Evolutionary conservation across 2,797 vertebrate genomes (phyloP).

Genomic region (Knipowitschia caucasica): DNA sequence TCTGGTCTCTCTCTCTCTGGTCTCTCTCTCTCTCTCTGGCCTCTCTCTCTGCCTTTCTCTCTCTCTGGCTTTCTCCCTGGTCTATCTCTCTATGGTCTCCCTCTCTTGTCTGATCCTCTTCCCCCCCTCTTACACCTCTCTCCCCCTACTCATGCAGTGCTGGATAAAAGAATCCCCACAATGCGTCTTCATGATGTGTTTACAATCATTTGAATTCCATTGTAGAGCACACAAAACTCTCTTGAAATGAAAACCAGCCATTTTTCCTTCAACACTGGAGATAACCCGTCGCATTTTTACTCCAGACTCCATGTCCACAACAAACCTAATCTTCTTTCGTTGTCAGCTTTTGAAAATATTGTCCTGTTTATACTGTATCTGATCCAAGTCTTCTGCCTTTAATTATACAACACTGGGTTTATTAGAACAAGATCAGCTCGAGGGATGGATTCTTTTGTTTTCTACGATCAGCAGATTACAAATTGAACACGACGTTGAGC

Average conservation of each 20-base stretch:
- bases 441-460: constrained; percentile 4
- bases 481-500: not conserved
- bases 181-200: no score
- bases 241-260: constrained; percentile 2
- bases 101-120: no score
- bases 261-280: not conserved
- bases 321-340: constrained; percentile 29
- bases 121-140: no score
- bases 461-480: constrained; percentile 19
- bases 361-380: constrained; percentile 19
- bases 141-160: no score
- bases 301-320: constrained; percentile 7
- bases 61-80: no score
- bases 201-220: not conserved
- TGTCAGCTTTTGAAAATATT: constrained; percentile 19
- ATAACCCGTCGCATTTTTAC: not conserved
- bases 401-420: constrained; percentile 28
- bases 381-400: constrained; percentile 23
- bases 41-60: no score
- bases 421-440: constrained; percentile 12
- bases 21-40: no score
- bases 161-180: no score
- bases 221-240: not conserved
- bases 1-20: no score
- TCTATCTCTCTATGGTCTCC: no score